Conservation (phyloP, 92 coral and sea anemone genomes). For the Pocillopora meandrina region DNA sequence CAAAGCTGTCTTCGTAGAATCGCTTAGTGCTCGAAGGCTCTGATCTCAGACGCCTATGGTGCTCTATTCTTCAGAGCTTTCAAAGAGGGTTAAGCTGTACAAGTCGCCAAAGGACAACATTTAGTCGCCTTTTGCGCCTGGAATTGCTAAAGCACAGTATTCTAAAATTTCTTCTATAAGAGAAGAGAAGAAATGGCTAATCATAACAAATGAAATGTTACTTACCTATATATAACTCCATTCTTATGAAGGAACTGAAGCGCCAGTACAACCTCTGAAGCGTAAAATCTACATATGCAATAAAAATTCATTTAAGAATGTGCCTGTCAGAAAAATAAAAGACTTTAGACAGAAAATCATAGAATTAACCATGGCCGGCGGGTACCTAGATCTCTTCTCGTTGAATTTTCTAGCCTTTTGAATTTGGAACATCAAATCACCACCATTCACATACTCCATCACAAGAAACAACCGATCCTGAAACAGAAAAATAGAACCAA, state of each 20-base stretch:
- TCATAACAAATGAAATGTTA: neutral
- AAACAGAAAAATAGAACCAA: neutral
- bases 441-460: conserved; percentile 99
- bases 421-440: conserved; percentile 97
- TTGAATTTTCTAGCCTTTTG: conserved; percentile 97
- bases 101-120: too few species aligned
- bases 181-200: neutral
- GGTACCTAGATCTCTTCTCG: conserved; percentile 88
- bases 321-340: too few species aligned
- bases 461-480: conserved; percentile 96
- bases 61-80: too few species aligned
- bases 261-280: conserved; percentile 94
- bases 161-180: too few species aligned
- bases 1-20: too few species aligned
- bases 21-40: too few species aligned
- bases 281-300: conserved; percentile 77
- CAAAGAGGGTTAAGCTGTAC: too few species aligned
- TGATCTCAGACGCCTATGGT: too few species aligned
- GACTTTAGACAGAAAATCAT: neutral
- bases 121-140: too few species aligned
- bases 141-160: too few species aligned
- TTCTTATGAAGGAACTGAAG: conserved; percentile 83
- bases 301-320: too few species aligned
- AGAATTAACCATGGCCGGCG: neutral
- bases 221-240: conserved; percentile 96